These are phyloP conservation scores for Troides aeacus DNA, from an alignment of 2,888 invertebrate genomes.

Conservation along the genomic window DNA sequence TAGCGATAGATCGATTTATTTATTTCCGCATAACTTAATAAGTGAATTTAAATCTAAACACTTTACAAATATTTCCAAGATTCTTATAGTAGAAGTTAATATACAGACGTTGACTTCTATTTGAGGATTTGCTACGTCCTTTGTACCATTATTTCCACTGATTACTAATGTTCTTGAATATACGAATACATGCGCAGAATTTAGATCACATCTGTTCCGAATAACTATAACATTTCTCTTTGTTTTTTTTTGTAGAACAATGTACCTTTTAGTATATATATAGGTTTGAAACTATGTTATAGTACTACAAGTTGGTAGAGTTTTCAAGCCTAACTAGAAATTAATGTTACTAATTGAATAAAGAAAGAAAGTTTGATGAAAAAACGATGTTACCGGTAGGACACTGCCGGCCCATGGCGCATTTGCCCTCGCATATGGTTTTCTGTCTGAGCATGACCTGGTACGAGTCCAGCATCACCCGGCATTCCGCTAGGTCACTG, in stretches of 20 bases:
- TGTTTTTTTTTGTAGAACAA: neutral
- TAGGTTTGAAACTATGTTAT: neutral
- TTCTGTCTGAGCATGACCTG: slow-evolving; percentile 88
- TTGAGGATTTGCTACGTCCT: too few relatives aligned
- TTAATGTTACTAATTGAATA: too few relatives aligned
- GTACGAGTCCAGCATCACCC: slow-evolving; percentile 89
- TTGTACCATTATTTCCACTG: neutral
- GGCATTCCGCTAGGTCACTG: slow-evolving; percentile 87
- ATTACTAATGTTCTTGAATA: neutral
- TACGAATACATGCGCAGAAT: neutral
- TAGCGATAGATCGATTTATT: too few relatives aligned
- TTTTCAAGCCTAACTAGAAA: too few relatives aligned
- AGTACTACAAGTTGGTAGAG: neutral
- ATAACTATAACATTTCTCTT: neutral
- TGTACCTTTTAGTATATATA: neutral
- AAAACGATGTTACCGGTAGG: slow-evolving; percentile 83
- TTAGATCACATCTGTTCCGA: neutral
- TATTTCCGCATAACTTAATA: too few relatives aligned
- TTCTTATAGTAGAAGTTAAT: too few relatives aligned
- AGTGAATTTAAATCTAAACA: too few relatives aligned
- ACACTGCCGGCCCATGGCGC: slow-evolving; percentile 90
- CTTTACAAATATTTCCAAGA: too few relatives aligned
- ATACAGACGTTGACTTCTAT: too few relatives aligned
- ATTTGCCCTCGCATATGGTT: slow-evolving; percentile 93
- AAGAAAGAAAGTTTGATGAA: neutral